These are phyloP conservation scores for Xestia xanthographa DNA, from an alignment of 2,888 invertebrate species.

Conservation along the genomic window DNA sequence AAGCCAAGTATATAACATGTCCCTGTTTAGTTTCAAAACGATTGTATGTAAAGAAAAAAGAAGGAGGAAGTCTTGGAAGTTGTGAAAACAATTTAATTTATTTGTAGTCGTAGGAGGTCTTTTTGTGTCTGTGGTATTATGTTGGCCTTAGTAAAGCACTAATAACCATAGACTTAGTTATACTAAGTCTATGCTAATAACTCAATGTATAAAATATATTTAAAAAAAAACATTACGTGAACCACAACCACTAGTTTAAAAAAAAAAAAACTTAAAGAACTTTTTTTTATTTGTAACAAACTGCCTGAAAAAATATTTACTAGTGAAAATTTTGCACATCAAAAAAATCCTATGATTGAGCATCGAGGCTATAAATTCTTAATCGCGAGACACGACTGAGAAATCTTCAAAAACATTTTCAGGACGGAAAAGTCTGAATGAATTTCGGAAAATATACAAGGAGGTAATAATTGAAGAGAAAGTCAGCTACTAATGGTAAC, in stretches of 20 bases:
- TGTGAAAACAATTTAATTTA: conserved; percentile 7
- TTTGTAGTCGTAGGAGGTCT: neutral
- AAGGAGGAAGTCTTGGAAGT: conserved; percentile 13
- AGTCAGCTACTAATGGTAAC: neutral
- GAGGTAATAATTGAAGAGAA: neutral
- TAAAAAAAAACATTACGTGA: neutral
- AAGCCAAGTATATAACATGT: conserved; percentile 58
- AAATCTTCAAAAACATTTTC: neutral
- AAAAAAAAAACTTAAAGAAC: neutral
- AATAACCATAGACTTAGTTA: too few relatives aligned
- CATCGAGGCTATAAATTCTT: conserved; percentile 15
- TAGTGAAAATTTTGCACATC: neutral
- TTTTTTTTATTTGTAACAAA: neutral
- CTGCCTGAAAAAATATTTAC: neutral
- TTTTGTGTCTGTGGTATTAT: neutral
- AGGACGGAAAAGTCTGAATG: neutral
- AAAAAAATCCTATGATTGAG: too few relatives aligned
- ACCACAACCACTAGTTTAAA: neutral
- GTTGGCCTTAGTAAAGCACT: neutral
- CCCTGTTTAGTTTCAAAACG: conserved; percentile 32
- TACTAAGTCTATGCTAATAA: too few relatives aligned
- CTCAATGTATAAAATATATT: neutral
- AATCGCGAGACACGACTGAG: neutral
- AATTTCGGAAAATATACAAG: neutral
- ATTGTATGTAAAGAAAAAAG: conserved; percentile 20